phyloP scores from a whole-genome alignment of 2,113 vertebrate species.

The Oryzias melastigma region DNA sequence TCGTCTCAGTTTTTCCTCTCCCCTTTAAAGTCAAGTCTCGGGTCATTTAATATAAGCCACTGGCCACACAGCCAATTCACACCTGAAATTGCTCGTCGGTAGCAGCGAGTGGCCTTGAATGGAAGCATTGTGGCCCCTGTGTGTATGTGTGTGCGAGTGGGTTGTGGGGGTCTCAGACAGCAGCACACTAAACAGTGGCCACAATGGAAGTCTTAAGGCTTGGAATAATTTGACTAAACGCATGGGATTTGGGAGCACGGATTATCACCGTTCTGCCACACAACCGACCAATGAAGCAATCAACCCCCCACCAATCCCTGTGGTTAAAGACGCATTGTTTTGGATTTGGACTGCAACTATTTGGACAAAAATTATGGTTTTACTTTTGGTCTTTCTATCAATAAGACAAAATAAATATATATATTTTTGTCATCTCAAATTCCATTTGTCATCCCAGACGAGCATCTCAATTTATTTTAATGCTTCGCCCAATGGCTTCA shows the following conservation, averaged over 20 bases:
- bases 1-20: slow-evolving; percentile 11
- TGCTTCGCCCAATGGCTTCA: slow-evolving; percentile 36
- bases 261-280: slow-evolving; percentile 69
- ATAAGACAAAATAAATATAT: background rate
- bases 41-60: slow-evolving; percentile 76
- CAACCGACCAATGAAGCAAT: slow-evolving; percentile 52
- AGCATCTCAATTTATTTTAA: slow-evolving; percentile 67
- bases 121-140: slow-evolving; percentile 70
- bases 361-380: background rate
- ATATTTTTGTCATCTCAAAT: too few relatives aligned
- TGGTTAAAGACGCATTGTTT: slow-evolving; percentile 53
- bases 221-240: slow-evolving; percentile 77
- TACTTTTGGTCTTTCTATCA: slow-evolving; percentile 7
- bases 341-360: slow-evolving; percentile 8
- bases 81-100: slow-evolving; percentile 72
- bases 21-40: slow-evolving; percentile 55
- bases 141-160: background rate
- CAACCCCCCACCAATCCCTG: slow-evolving; percentile 52
- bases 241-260: slow-evolving; percentile 65
- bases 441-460: slow-evolving; percentile 30
- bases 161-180: slow-evolving; percentile 61
- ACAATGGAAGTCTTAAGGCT: slow-evolving; percentile 72
- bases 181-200: slow-evolving; percentile 52
- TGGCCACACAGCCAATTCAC: slow-evolving; percentile 69
- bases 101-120: slow-evolving; percentile 68